Conservation (phyloP, 2,113 vertebrate species). For the Eudorcas thomsonii region DNA sequence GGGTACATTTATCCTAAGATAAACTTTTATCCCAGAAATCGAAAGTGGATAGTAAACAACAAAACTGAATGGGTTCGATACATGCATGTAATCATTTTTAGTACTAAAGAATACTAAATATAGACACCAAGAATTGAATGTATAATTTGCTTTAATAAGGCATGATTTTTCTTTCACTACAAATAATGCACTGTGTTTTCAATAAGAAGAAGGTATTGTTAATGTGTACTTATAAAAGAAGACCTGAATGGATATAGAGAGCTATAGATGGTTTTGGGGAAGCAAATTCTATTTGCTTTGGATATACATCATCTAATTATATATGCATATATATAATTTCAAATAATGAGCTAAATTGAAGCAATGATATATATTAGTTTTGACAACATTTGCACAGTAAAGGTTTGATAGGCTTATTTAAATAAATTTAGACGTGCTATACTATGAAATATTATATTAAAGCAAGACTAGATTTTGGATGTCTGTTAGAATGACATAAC, state of each 20-base stretch:
- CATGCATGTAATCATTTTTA: constrained; percentile 38
- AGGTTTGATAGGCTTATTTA: not conserved
- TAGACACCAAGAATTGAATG: constrained; percentile 31
- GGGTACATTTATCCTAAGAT: not conserved
- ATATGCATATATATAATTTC: not conserved
- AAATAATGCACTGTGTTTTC: not conserved
- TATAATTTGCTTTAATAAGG: constrained; percentile 36
- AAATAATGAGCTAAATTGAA: not conserved
- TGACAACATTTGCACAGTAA: not conserved
- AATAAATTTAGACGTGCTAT: not conserved
- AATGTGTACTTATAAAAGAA: not conserved
- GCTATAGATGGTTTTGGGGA: not conserved
- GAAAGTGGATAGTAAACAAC: not conserved
- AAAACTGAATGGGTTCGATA: not conserved
- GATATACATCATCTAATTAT: not conserved
- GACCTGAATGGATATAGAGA: not conserved
- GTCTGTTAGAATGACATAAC: not conserved
- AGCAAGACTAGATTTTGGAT: not conserved
- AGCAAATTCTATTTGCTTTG: not conserved
- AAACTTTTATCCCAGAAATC: not conserved
- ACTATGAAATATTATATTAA: not conserved
- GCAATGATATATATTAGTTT: not conserved
- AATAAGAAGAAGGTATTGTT: constrained; percentile 23
- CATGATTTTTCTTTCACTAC: constrained; percentile 38
- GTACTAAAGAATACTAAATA: constrained; percentile 38